These are phyloP conservation scores for Euplexia lucipara DNA, from an alignment of 2,888 invertebrate genomes.

Conservation along the genomic window DNA sequence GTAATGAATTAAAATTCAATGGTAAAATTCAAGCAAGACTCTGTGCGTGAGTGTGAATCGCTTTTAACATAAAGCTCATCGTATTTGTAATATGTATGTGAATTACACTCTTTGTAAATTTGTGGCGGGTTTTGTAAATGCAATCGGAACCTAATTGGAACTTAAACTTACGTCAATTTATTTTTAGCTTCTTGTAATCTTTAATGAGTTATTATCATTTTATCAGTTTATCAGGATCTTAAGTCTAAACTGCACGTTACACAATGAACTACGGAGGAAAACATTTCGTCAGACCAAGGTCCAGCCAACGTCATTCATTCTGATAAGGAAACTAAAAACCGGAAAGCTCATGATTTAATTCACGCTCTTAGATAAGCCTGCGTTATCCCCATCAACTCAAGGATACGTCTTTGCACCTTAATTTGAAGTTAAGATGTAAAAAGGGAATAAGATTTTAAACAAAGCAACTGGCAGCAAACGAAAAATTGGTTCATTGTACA, in stretches of 20 bases:
- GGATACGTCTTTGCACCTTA: conserved; percentile 74
- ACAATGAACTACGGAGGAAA: conserved; percentile 77
- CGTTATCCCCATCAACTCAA: conserved; percentile 80
- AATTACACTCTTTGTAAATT: conserved; percentile 49
- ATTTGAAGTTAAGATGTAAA: conserved; percentile 74
- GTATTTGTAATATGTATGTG: conserved; percentile 55
- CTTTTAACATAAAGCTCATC: conserved; percentile 76
- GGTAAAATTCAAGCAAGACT: conserved; percentile 77
- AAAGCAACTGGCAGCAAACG: conserved; percentile 72
- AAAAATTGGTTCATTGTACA: conserved; percentile 63
- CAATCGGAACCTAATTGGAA: conserved; percentile 71
- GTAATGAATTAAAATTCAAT: conserved; percentile 90
- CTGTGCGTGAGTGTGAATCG: conserved; percentile 79
- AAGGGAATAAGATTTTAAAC: conserved; percentile 70
- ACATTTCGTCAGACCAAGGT: conserved; percentile 82
- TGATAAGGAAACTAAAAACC: conserved; percentile 75
- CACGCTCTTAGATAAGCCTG: conserved; percentile 59
- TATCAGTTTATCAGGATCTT: conserved; percentile 25
- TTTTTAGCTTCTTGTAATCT: not conserved
- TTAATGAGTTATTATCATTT: conserved; percentile 30
- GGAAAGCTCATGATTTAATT: conserved; percentile 70
- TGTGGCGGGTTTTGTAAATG: conserved; percentile 36
- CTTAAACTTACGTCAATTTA: conserved; percentile 25
- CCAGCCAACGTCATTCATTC: conserved; percentile 73
- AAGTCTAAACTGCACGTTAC: conserved; percentile 60